A percentile compares a stretch with the other conserved stretches of the same genome.
Conservation (phyloP, 2,797 vertebrate species). For the Lutra lutra region DNA sequence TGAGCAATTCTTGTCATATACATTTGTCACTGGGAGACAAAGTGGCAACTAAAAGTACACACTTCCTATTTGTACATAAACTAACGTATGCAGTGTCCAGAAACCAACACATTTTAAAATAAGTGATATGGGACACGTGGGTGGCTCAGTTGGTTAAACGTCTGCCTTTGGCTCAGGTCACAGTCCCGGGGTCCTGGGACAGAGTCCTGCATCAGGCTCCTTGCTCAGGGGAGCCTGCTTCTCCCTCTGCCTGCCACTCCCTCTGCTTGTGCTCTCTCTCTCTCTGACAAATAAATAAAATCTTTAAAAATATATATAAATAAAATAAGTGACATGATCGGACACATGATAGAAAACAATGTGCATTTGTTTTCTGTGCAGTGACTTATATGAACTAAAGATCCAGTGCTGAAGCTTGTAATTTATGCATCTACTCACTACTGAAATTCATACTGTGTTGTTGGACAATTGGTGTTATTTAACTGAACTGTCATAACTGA, state of each 20-base stretch:
- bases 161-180: not conserved
- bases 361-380: not conserved
- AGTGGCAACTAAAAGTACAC: not conserved
- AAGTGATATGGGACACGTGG: not conserved
- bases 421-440: not conserved
- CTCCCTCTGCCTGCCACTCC: not conserved
- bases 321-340: not conserved
- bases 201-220: not conserved
- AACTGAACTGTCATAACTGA: not conserved
- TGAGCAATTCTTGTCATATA: not conserved
- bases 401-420: not conserved
- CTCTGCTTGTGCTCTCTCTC: not conserved
- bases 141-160: no score
- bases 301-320: not conserved
- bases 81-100: not conserved
- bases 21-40: not conserved
- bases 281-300: not conserved
- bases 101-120: not conserved
- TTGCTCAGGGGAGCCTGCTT: not conserved
- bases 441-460: not conserved
- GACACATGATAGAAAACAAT: not conserved
- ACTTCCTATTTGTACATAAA: not conserved
- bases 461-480: not conserved
- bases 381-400: not conserved
- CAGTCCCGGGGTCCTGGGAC: not conserved